Base-by-base conservation (phyloP, 2,797 vertebrate genomes). In the Esox lucius region DNA sequence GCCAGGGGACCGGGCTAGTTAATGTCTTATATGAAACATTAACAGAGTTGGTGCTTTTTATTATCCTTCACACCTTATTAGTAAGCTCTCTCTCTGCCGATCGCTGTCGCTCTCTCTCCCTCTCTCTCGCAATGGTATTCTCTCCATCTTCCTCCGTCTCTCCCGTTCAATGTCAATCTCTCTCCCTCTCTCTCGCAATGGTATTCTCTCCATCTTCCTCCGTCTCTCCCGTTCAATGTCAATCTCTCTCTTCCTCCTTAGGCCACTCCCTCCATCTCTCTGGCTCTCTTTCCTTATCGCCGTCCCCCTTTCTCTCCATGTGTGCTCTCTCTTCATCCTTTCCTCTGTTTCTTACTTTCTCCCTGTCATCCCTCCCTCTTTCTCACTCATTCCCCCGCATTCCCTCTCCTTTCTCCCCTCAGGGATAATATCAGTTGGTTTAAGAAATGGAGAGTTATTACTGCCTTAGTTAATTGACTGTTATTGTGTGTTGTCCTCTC, bases 21-120 rank as follows among this genome's bases (percentile, higher is more conserved):
- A 83, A 81, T 85, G 79, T 85, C 76, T 88, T 79, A 75, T 83
- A 84, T 86, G 75, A 88, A 88, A 86, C 86, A 84, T 89, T 85
- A 87, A 83, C 78, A 71, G 76, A 84, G 76, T 78, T 81, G 72
- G 68, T 82, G 64, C 66, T 87, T 87, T 86, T 86, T 87, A 89
- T 88, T 81, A 82, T 81, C 70, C 83, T 80, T 77, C 71, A 67
- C 72, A 72, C 64, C 79, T 76, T 79, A 86, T 87, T 84, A 85
- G 78, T 78, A 64, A 39, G 35, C 35, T 39, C 35, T 39, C 33
- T 5, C 72, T 68, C 33, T 48, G 31, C 48, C n/a, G 48, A 35
- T 68, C 53, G 70, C 71, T n/a, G n/a, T 65, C 53, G 4, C 69
- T 71, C 39, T 24, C 24, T 67, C 56, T 71, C 51, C 70, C 22